phyloP scores from a whole-genome alignment of 1,140 invertebrate genomes.

The Cydia amplana region DNA sequence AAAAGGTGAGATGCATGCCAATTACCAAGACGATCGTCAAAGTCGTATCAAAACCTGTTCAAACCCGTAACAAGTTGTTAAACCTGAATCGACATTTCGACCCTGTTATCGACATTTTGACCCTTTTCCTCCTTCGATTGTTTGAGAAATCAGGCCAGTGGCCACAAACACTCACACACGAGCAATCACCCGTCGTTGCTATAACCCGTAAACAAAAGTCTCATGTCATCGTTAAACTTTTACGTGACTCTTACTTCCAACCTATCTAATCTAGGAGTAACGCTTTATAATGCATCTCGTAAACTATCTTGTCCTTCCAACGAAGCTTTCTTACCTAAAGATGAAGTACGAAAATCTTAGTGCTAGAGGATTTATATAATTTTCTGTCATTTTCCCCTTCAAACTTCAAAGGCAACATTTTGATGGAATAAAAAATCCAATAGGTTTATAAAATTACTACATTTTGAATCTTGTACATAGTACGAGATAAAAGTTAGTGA shows the following conservation, averaged over 20 bases:
- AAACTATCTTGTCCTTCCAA: slow-evolving; percentile 6
- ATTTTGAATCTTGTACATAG: no score
- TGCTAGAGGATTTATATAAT: background rate
- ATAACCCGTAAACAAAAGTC: slow-evolving; percentile 24
- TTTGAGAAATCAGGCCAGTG: background rate
- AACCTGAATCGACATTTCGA: background rate
- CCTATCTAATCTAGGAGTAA: slow-evolving; percentile 33
- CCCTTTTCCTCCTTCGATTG: background rate
- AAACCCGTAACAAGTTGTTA: no score
- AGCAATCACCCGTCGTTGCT: slow-evolving; percentile 7
- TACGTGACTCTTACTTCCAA: slow-evolving; percentile 33
- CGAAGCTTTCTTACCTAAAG: background rate
- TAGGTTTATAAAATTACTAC: background rate
- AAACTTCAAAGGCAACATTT: background rate
- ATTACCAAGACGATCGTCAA: no score
- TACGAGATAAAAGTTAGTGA: no score
- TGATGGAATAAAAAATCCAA: background rate
- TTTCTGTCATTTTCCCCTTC: background rate
- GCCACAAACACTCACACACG: slow-evolving; percentile 9
- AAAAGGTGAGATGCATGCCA: no score
- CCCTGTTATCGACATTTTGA: background rate
- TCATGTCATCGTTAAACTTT: slow-evolving; percentile 45
- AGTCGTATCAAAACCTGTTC: no score
- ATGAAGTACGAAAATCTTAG: background rate
- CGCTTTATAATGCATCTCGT: slow-evolving; percentile 29